Conservation (phyloP, 2,888 invertebrate genomes). For the Ochlodes sylvanus region DNA sequence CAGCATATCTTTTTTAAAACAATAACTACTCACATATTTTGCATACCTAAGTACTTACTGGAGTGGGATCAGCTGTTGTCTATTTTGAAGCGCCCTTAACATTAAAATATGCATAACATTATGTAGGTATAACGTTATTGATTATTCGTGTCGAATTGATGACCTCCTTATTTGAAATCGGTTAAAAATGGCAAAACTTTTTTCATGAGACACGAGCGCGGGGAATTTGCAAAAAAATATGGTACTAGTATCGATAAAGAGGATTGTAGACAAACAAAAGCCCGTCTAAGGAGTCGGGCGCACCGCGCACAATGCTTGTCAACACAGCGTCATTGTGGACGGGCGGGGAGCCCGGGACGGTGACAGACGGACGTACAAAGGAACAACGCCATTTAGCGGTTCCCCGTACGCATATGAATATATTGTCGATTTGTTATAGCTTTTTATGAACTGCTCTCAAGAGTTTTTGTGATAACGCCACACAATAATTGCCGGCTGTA, state of each 20-base stretch:
- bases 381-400: conserved; percentile 52
- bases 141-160: no score
- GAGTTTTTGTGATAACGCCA: conserved; percentile 15
- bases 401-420: conserved; percentile 32
- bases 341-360: conserved; percentile 45
- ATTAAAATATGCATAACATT: no score
- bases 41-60: no score
- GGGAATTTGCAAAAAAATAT: conserved; percentile 1
- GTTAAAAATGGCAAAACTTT: neutral
- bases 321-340: conserved; percentile 58
- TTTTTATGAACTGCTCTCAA: conserved; percentile 26
- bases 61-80: no score
- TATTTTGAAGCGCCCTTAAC: no score
- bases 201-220: neutral
- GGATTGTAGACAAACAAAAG: conserved; percentile 30
- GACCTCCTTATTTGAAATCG: no score
- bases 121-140: no score
- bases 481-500: conserved; percentile 17
- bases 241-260: conserved; percentile 10
- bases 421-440: conserved; percentile 27
- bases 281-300: conserved; percentile 39
- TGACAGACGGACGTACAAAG: conserved; percentile 63
- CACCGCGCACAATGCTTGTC: conserved; percentile 67
- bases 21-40: no score
- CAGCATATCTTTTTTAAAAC: no score